Conservation (phyloP, 1,140 invertebrate genomes). For the Gryon sp. region DNA sequence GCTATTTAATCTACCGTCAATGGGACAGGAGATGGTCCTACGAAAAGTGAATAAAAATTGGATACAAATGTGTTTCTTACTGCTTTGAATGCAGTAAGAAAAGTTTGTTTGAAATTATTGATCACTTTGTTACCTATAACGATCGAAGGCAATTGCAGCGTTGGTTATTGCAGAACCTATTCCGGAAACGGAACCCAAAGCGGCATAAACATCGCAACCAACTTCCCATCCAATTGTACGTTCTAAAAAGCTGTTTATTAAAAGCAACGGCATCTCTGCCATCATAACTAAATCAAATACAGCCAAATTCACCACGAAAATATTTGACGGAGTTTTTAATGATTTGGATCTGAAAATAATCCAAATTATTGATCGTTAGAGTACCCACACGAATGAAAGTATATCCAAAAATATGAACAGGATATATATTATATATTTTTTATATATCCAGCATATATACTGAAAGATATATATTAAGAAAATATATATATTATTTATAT, state of each 20-base stretch:
- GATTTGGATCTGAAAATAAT: constrained; percentile 83
- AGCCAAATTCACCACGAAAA: constrained; percentile 89
- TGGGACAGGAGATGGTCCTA: constrained; percentile 87
- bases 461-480: no score
- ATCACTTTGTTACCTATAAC: constrained; percentile 82
- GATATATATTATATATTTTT: background rate
- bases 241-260: constrained; percentile 85
- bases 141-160: constrained; percentile 87
- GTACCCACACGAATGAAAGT: no score
- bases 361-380: background rate
- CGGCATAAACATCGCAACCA: constrained; percentile 85
- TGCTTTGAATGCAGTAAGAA: no score
- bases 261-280: constrained; percentile 86
- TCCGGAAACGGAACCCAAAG: constrained; percentile 84
- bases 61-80: no score
- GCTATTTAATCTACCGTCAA: constrained; percentile 85
- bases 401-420: no score
- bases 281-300: constrained; percentile 88
- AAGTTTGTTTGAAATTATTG: background rate
- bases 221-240: constrained; percentile 84
- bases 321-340: constrained; percentile 88
- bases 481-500: no score
- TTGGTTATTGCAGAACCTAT: constrained; percentile 87
- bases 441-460: background rate
- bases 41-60: constrained; percentile 10